A percentile compares a stretch with the other conserved stretches of the same genome.
phyloP scores from a whole-genome alignment of 2,113 vertebrate genomes.

The Reinhardtius hippoglossoides region DNA sequence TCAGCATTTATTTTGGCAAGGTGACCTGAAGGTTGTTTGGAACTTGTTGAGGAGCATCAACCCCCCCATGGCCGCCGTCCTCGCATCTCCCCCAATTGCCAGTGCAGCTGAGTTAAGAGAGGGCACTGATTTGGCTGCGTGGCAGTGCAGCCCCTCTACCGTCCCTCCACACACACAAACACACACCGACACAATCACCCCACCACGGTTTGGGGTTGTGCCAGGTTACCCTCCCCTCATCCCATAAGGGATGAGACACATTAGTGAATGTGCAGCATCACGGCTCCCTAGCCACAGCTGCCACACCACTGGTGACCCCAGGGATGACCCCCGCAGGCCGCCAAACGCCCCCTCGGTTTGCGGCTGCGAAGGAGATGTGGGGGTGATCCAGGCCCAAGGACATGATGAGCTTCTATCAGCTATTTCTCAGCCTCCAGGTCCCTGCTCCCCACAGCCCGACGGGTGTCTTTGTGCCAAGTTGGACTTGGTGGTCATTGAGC shows the following conservation, averaged over 20 bases:
- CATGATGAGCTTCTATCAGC: conserved; percentile 69
- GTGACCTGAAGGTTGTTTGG: conserved; percentile 73
- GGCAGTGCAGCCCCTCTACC: conserved; percentile 9
- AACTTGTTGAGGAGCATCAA: conserved; percentile 74
- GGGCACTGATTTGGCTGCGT: conserved; percentile 67
- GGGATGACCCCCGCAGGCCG: conserved; percentile 59
- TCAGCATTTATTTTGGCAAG: conserved; percentile 78
- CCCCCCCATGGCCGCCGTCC: conserved; percentile 15
- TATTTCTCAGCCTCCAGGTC: conserved; percentile 62
- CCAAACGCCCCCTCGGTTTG: conserved; percentile 11
- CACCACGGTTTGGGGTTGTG: conserved; percentile 62
- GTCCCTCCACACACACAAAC: conserved; percentile 26
- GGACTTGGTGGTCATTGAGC: conserved; percentile 66
- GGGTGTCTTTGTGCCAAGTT: conserved; percentile 65
- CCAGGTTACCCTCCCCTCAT: conserved; percentile 71
- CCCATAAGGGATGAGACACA: conserved; percentile 71
- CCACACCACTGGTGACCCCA: conserved; percentile 68
- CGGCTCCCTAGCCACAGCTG: conserved; percentile 67
- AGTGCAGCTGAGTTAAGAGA: conserved; percentile 60
- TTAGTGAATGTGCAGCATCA: conserved; percentile 71
- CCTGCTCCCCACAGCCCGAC: conserved; percentile 35
- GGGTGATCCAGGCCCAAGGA: conserved; percentile 70
- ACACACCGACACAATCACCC: conserved; percentile 43
- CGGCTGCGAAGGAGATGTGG: conserved; percentile 38
- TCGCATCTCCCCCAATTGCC: background rate